Evolutionary conservation across 2,113 vertebrate genomes (phyloP).

Genomic region (Alligator sinensis): DNA sequence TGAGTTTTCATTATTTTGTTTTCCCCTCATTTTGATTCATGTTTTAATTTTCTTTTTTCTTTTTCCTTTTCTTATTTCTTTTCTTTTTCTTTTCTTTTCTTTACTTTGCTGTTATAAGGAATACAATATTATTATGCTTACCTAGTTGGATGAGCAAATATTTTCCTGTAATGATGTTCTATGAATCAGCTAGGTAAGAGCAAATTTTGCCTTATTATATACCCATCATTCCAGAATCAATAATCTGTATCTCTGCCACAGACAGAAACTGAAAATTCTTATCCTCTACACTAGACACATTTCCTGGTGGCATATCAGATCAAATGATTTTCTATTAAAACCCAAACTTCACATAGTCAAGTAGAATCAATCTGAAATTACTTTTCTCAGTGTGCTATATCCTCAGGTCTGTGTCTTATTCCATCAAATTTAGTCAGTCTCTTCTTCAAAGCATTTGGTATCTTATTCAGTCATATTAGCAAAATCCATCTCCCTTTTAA

Average conservation of each 20-base stretch:
- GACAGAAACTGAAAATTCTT: background rate
- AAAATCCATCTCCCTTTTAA: too few species aligned
- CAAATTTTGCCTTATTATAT: background rate
- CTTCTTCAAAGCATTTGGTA: background rate
- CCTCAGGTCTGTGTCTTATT: background rate
- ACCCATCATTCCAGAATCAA: background rate
- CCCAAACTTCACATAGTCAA: background rate
- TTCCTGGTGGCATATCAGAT: background rate
- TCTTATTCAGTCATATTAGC: background rate
- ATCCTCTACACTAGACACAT: background rate
- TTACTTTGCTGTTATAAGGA: background rate
- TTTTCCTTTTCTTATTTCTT: background rate
- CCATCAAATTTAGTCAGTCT: too few species aligned
- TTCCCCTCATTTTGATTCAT: background rate
- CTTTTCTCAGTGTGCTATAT: background rate
- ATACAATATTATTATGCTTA: background rate
- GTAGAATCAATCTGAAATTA: background rate
- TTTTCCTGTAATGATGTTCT: background rate
- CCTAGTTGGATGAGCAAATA: background rate
- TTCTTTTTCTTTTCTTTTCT: background rate
- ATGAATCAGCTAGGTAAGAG: background rate
- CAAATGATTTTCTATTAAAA: background rate
- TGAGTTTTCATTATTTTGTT: background rate
- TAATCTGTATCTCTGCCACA: background rate
- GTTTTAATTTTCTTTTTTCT: fast-evolving